Percentiles rank a stretch among this genome's conserved stretches.
Conservation (phyloP, 2,888 invertebrate species). For the Watsonalla binaria region DNA sequence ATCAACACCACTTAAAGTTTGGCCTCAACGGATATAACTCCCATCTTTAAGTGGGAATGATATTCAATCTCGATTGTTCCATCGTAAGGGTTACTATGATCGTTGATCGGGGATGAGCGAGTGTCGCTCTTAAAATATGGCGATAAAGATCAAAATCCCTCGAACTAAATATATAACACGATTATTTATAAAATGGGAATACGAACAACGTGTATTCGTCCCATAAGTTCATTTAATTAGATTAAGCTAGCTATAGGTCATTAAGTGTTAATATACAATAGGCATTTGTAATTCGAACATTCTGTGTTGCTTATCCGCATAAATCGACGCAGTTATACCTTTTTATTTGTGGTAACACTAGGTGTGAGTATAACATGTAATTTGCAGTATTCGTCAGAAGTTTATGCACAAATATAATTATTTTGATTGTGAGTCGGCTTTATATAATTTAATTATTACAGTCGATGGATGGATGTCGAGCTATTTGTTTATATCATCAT, state of each 20-base stretch:
- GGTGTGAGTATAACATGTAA: slow-evolving; percentile 27
- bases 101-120: not conserved
- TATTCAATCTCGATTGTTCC: not conserved
- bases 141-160: not conserved
- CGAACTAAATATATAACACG: not conserved
- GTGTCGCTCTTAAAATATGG: too few species aligned
- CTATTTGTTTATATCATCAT: slow-evolving; percentile 35
- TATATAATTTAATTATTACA: slow-evolving; percentile 40
- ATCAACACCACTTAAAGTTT: slow-evolving; percentile 1
- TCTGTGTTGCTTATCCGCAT: slow-evolving; percentile 58
- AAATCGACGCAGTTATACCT: slow-evolving; percentile 29
- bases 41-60: slow-evolving; percentile 1
- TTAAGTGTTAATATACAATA: slow-evolving; percentile 55
- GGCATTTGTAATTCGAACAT: slow-evolving; percentile 66
- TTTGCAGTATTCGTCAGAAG: slow-evolving; percentile 61
- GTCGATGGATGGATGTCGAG: slow-evolving; percentile 56
- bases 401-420: slow-evolving; percentile 45
- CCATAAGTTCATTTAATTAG: slow-evolving; percentile 56
- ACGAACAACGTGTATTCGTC: slow-evolving; percentile 23
- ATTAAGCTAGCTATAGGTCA: slow-evolving; percentile 63
- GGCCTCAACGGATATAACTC: not conserved
- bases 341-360: slow-evolving; percentile 45
- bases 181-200: slow-evolving; percentile 14
- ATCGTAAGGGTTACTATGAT: slow-evolving; percentile 1
- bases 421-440: slow-evolving; percentile 41